phyloP scores from a whole-genome alignment of 2,888 invertebrate species.

The Chrysolina americana region DNA sequence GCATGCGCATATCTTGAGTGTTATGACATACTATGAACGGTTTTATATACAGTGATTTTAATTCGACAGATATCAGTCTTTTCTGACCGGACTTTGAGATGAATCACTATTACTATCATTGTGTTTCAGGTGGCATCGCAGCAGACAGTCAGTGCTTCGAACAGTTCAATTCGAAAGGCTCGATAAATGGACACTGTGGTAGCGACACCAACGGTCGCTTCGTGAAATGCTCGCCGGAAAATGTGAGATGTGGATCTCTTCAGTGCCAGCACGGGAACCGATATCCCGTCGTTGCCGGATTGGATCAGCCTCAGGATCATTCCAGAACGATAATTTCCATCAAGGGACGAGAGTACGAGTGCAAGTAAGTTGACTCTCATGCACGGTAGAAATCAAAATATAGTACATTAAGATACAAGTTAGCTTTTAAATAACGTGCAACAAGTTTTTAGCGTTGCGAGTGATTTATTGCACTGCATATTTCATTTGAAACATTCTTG shows the following conservation, averaged over 20 bases:
- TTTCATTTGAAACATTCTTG: too few species aligned
- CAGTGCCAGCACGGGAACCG: constrained; percentile 93
- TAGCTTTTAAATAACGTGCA: too few species aligned
- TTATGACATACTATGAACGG: too few species aligned
- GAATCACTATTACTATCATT: too few species aligned
- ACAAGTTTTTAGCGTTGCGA: too few species aligned
- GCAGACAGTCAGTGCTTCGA: constrained; percentile 93
- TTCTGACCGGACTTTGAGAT: too few species aligned
- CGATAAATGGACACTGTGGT: constrained; percentile 96
- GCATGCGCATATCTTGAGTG: too few species aligned
- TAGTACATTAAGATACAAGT: too few species aligned
- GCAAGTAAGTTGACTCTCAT: constrained; percentile 84
- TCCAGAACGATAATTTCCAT: constrained; percentile 92
- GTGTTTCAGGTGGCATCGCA: constrained; percentile 74
- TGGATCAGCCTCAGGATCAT: constrained; percentile 83
- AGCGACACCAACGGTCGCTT: constrained; percentile 80
- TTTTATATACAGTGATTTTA: too few species aligned
- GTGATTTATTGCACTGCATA: too few species aligned
- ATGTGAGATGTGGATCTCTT: constrained; percentile 93
- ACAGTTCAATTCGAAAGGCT: constrained; percentile 95
- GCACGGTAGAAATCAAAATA: neutral
- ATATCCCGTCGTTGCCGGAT: constrained; percentile 84
- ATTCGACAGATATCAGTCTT: too few species aligned
- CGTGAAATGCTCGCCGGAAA: constrained; percentile 85
- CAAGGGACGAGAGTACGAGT: constrained; percentile 91